Evolutionary conservation across 2,888 invertebrate species (phyloP).

Genomic region (Caradrina clavipalpis): DNA sequence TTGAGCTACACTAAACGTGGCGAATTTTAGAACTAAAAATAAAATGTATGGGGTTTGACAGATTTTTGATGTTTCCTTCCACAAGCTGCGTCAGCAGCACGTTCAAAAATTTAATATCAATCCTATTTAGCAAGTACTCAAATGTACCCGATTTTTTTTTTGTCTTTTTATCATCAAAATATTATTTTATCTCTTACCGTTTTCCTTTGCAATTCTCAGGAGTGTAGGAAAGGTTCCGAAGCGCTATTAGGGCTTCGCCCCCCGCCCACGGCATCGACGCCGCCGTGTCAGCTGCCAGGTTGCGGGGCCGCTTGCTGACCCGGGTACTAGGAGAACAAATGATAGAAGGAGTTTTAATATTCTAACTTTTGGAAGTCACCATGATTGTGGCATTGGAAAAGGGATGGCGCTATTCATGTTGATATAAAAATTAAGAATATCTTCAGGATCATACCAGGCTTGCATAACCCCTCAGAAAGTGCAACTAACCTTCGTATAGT

Average conservation of each 20-base stretch:
- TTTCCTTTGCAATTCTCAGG: constrained; percentile 77
- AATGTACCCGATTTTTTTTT: too few species aligned
- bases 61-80: too few species aligned
- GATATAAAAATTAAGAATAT: too few species aligned
- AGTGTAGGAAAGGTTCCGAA: constrained; percentile 69
- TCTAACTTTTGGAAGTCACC: background rate
- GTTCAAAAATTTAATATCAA: too few species aligned
- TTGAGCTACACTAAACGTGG: too few species aligned
- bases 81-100: too few species aligned
- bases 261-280: constrained; percentile 85
- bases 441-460: constrained; percentile 10
- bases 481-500: constrained; percentile 80
- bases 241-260: constrained; percentile 74
- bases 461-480: background rate
- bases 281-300: constrained; percentile 81
- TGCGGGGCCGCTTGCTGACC: constrained; percentile 81
- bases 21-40: background rate
- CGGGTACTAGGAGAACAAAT: constrained; percentile 73
- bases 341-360: background rate
- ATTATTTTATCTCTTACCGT: constrained; percentile 63
- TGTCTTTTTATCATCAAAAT: background rate
- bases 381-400: too few species aligned
- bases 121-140: too few species aligned
- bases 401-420: background rate
- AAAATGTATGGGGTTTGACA: background rate